Percentiles rank a stretch among this genome's conserved stretches.
These are phyloP conservation scores for Thalassophryne amazonica DNA, from an alignment of 2,797 vertebrate genomes.

Conservation along the genomic window DNA sequence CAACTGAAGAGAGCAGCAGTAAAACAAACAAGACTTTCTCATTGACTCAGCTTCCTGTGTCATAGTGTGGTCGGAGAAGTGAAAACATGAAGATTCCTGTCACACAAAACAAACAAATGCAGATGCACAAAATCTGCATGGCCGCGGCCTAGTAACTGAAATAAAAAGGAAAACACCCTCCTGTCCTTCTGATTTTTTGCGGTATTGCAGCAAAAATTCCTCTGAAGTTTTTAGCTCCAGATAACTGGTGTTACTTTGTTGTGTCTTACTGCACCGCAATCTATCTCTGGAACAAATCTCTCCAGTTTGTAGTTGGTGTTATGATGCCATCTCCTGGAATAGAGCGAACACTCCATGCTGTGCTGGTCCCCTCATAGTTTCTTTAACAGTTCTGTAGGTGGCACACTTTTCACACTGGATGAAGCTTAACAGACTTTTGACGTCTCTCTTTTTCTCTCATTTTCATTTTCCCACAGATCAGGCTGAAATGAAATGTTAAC, in stretches of 20 bases:
- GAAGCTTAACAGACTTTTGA: not conserved
- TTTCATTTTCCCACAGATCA: constrained; percentile 30
- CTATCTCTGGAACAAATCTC: too few relatives aligned
- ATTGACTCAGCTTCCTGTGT: constrained; percentile 60
- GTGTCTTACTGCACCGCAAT: too few relatives aligned
- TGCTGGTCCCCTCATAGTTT: not conserved
- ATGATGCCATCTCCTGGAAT: constrained; percentile 56
- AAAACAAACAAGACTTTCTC: constrained; percentile 48
- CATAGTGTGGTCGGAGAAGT: constrained; percentile 26
- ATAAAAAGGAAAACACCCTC: not conserved
- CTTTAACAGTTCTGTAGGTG: constrained; percentile 24
- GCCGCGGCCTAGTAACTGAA: not conserved
- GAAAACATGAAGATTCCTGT: not conserved
- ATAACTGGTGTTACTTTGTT: too few relatives aligned
- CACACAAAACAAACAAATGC: not conserved
- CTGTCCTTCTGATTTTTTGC: too few relatives aligned
- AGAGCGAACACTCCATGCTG: not conserved
- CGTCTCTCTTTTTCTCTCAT: not conserved
- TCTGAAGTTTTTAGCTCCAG: too few relatives aligned
- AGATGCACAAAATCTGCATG: not conserved
- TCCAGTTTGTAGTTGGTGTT: not conserved
- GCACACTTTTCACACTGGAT: constrained; percentile 17
- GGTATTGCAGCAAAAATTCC: too few relatives aligned
- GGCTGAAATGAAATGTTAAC: constrained; percentile 9
- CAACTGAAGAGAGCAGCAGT: not conserved